Evolutionary conservation across 2,888 invertebrate genomes (phyloP).

Genomic region (Anarsia innoxiella): DNA sequence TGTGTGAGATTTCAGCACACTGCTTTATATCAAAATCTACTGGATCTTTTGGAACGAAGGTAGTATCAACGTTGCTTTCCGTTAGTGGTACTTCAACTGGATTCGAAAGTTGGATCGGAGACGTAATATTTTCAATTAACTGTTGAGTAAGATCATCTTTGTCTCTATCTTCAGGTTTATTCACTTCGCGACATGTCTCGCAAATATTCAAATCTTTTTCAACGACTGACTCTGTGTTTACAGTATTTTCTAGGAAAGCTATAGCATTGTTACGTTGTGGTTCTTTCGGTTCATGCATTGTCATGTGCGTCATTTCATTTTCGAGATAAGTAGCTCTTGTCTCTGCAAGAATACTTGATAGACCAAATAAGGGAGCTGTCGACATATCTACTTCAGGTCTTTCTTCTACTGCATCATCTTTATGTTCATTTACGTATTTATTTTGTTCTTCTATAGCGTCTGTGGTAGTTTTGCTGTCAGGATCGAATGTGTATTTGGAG

Average conservation of each 20-base stretch:
- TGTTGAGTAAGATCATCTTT: conserved; percentile 48
- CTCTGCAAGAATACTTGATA: conserved; percentile 34
- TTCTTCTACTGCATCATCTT: too few species aligned
- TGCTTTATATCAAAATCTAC: conserved; percentile 31
- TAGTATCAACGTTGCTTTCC: conserved; percentile 28
- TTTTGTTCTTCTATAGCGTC: too few species aligned
- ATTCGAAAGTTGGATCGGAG: conserved; percentile 55
- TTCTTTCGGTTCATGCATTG: conserved; percentile 16
- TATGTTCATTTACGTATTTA: too few species aligned
- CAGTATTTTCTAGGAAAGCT: too few species aligned
- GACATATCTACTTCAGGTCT: conserved; percentile 17
- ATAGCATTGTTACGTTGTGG: too few species aligned
- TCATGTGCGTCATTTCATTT: conserved; percentile 16
- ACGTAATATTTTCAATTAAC: conserved; percentile 58
- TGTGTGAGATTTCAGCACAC: conserved; percentile 44
- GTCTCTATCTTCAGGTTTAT: conserved; percentile 38
- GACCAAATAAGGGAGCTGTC: conserved; percentile 34
- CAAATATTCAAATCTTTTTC: conserved; percentile 43
- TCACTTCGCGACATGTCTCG: conserved; percentile 55
- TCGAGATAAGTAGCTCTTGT: conserved; percentile 22
- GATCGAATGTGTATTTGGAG: too few species aligned
- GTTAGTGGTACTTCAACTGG: conserved; percentile 47
- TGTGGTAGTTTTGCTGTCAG: too few species aligned
- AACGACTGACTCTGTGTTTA: conserved; percentile 14
- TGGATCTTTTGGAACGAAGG: conserved; percentile 18